Base-by-base conservation (phyloP, 2,888 invertebrate species). In the Pollenia griseotomentosa region DNA sequence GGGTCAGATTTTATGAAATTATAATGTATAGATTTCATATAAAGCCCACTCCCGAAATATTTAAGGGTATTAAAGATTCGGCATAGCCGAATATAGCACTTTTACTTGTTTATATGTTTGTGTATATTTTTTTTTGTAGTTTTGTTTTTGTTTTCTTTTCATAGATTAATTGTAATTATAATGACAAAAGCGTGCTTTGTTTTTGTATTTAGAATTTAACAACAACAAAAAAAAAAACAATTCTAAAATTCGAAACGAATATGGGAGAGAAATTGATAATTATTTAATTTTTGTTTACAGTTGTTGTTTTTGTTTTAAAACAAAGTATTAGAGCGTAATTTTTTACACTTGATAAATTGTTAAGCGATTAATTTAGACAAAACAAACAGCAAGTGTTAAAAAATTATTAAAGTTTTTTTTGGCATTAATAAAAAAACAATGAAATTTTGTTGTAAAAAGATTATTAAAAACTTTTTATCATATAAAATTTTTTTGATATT, bases 141-240 rank as follows among this genome's bases (percentile, higher is more conserved):
- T n/a, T 59, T 71, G 65, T 46, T 51, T 51, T 85, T 73, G 40
- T 74, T 55, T 74, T 42, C 14, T 61, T 51, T 42, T 23, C 46
- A 68, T 75, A 44, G 59, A 23, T 65, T 80, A 74, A 83, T 74
- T 57, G 83, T 44, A 80, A 77, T 71, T 75, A 71, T 75, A 75
- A 83, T 83, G 83, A 87, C 77, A 81, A 87, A 81, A 65, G 83
- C 71, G 80, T 77, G 86, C 46, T 81, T 79, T 80, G 46, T 63
- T 4, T 65, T n/a, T 7, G 7, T 53, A 40, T 16, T 12, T 10
- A 10, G 7, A 70, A 40, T 16, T 12, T 14, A 53, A 16, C 16
- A 10, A 78, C 59, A 33, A 55, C 12, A 44, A 51, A 12, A 78
- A 19, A 48, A 68, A 40, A 53, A 55, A 42, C 23, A 44, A 23